Evolutionary conservation across 2,797 vertebrate genomes (phyloP), one percentile per base, ranked within the genome.

Genomic region (Apogon talboti): DNA sequence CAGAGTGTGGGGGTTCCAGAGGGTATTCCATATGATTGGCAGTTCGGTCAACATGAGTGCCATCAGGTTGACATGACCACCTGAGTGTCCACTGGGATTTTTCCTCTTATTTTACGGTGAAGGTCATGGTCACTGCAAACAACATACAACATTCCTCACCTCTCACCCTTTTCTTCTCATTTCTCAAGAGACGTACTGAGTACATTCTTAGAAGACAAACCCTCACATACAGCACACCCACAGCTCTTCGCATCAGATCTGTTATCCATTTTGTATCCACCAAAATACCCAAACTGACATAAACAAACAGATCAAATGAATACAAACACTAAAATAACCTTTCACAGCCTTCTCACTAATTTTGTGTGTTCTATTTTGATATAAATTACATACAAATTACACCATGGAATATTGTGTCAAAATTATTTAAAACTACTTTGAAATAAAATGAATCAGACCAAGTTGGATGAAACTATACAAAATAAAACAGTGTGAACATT

Each of bases 21-120:
- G 42, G 46, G 33, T 44, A 41, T 41, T 44, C n/a, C 19, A 33
- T n/a, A 13, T 9, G 4, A 19, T 11, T 48, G 70, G 44, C 8
- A 37, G 4, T 45, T 24, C 18, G 41, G 16, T 44, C 28, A 54
- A 33, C 37, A n/a, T 13, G 12, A 61, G 37, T 41, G 50, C 66
- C 30, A 40, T 16, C 53, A 21, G 64, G 80, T 76, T 67, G 61
- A 71, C 68, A 37, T n/a, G 45, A 64, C 81, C 70, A 59, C 76
- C 76, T 33, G 18, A 70, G 48, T 33, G 61, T 51, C 66, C 50
- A 30, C 14, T 45, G 42, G 66, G 65, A 50, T 21, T 13, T 64
- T 21, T 48, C 9, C 45, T 63, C 45, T 55, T 28, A 46, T 40
- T 67, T 61, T 28, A 13, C 59, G 13, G 19, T 16, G 52, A 68